phyloP scores from a whole-genome alignment of 2,888 invertebrate species.

The Dryobotodes eremita region DNA sequence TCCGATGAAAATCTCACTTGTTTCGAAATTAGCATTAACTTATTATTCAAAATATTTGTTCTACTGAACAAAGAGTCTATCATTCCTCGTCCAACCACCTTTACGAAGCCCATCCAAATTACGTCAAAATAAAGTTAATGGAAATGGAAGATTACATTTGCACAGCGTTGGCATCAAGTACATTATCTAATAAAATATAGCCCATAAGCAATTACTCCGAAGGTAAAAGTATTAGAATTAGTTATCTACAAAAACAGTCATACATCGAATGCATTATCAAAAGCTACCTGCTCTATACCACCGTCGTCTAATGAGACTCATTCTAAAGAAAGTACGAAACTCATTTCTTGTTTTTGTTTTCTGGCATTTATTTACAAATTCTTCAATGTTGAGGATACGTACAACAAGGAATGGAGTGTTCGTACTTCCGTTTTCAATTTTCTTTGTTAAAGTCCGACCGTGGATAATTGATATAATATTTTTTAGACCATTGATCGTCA shows the following conservation, averaged over 20 bases:
- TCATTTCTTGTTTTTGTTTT: slow-evolving; percentile 27
- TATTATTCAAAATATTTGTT: background rate
- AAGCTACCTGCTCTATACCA: slow-evolving; percentile 68
- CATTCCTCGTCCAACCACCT: background rate
- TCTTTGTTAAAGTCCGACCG: slow-evolving; percentile 56
- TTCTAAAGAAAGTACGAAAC: slow-evolving; percentile 48
- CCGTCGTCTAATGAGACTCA: slow-evolving; percentile 61
- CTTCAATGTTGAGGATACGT: slow-evolving; percentile 16
- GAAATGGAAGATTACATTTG: slow-evolving; percentile 60
- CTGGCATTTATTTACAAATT: slow-evolving; percentile 54
- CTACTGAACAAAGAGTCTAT: too few relatives aligned
- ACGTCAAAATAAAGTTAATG: slow-evolving; percentile 47
- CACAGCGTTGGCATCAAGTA: slow-evolving; percentile 60
- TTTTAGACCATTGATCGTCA: background rate
- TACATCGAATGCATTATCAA: slow-evolving; percentile 70
- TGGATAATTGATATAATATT: slow-evolving; percentile 52
- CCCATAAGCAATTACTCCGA: slow-evolving; percentile 51
- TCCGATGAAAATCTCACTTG: background rate
- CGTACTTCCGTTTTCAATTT: slow-evolving; percentile 44
- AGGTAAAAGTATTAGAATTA: slow-evolving; percentile 46
- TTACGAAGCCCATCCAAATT: slow-evolving; percentile 41
- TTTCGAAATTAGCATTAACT: background rate
- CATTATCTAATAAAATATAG: slow-evolving; percentile 57
- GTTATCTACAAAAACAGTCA: slow-evolving; percentile 51
- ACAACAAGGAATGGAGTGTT: slow-evolving; percentile 14